Evolutionary conservation across 2,888 invertebrate genomes (phyloP), one percentile per base, ranked within the genome.

Genomic region (Galerucella calmariensis): DNA sequence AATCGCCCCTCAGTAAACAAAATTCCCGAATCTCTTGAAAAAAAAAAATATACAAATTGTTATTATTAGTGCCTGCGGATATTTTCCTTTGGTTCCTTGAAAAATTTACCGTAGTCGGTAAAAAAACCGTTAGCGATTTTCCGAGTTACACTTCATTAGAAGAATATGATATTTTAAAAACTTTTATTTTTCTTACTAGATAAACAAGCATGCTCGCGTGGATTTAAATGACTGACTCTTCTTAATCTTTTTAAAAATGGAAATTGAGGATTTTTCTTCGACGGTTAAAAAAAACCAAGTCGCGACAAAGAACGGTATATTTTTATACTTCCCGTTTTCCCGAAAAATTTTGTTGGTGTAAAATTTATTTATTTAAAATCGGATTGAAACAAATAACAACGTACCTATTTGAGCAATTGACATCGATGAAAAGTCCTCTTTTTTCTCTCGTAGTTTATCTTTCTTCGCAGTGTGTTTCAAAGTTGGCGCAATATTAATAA

Each of bases 21-120:
- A 72, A 62, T 71, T 51, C 67, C 58, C 41, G 70, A 67, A 72
- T 16, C 9, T 41, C 27, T 35, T 59, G 20, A 62, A 73, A 73
- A 71, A 67, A 67, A 76, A 77, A 77, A 78, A 20, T 20, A 20
- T 76, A 76, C 35, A 35, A 35, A 35, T 81, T 78, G 79, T 80
- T 76, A 80, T 81, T 81, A 76, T 83, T 83, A 83, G 83, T 84
- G 83, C 83, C 83, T 83, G 82, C 80, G 80, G 77, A 69, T 80
- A 44, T 59, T 66, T 56, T 71, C 27, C 44, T 20, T 65, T 53
- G 63, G 75, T 67, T 69, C 41, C 10, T 44, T n/a, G 66, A 67
- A 41, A 58, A 44, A 69, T 69, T 62, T 59, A 69, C 63, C 61
- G 62, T 69, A 63, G 69, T 59, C 20, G 59, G 66, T 16, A 59